Evolutionary conservation across 37 sponge, comb jelly and placozoan species (phyloP), one percentile per base, ranked within the genome.

Genomic region (Oopsacas minuta): DNA sequence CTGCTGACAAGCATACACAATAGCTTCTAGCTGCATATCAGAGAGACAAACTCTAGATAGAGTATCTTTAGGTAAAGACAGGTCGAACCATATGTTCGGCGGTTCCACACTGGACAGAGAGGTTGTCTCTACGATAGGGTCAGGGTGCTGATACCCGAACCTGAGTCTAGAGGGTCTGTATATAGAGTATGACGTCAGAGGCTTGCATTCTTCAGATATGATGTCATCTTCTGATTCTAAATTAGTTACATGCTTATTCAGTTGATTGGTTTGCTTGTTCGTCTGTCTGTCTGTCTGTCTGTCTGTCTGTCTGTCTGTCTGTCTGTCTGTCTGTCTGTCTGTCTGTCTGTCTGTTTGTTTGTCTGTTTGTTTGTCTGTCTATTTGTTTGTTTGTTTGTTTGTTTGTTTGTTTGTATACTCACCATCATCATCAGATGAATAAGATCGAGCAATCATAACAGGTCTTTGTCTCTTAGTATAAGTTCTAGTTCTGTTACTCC

Each of bases 1-100:
- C 87, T 96, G 96, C 83, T 96, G 96, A 37, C 89, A 96, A 61
- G 96, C 89, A 37, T 96, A 96, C 36, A 93, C 90, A 1, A 96
- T 88, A 38, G 96, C 89, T 83, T 96, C 96, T 37, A 96, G 86
- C 86, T 96, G 96, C 1, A 96, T 83, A 0, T 94, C 87, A 12
- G 96, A 96, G 38, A 96, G 86, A 28, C 42, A 81, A 20, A 81
- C 85, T 38, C 85, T 85, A 1, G 87, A 88, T 23, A 96, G 88
- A 8, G 88, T 84, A 15, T 86, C 85, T 5, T 37, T 28, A 0
- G 96, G 94, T 1, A 93, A 85, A 85, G 90, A 90, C 49, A 96
- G 90, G 49, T 93, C 89, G 52, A 91, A 91, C 90, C 91, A 93
- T 36, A 96, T 88, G 22, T 90, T 83, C 7, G 96, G 96, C 36